Percentiles rank a stretch among this genome's conserved stretches.
phyloP scores from a whole-genome alignment of 92 coral and sea anemone species.

The Bergia sp. region DNA sequence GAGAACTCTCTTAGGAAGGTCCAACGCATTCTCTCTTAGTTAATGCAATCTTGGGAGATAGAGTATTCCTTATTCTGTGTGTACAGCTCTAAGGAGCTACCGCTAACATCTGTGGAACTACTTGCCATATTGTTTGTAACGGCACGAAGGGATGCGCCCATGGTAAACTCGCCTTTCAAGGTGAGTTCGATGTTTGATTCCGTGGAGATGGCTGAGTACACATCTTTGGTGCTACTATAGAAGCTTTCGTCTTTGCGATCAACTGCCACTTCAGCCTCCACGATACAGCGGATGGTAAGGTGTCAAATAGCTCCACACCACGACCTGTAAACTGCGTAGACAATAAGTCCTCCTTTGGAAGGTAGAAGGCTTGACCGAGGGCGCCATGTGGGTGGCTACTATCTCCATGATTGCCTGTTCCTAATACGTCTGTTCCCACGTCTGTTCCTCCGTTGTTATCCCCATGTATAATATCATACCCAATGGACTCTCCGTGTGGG shows the following conservation, averaged over 20 bases:
- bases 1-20: slow-evolving; percentile 48
- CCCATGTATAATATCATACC: not conserved
- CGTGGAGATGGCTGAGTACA: slow-evolving; percentile 59
- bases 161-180: slow-evolving; percentile 48
- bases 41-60: slow-evolving; percentile 65
- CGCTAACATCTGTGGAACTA: slow-evolving; percentile 46
- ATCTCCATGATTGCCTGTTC: not conserved
- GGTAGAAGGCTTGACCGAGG: slow-evolving; percentile 13
- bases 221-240: slow-evolving; percentile 55
- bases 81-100: slow-evolving; percentile 53
- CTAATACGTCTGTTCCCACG: not conserved
- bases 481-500: not conserved
- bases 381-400: slow-evolving; percentile 17
- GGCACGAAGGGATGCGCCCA: slow-evolving; percentile 55
- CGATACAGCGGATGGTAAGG: slow-evolving; percentile 27
- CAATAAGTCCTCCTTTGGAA: slow-evolving; percentile 51
- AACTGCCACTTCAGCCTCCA: slow-evolving; percentile 4
- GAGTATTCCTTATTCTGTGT: slow-evolving; percentile 38
- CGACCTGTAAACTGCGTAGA: slow-evolving; percentile 42
- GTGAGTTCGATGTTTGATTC: slow-evolving; percentile 48
- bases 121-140: slow-evolving; percentile 60
- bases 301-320: slow-evolving; percentile 27
- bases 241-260: slow-evolving; percentile 54
- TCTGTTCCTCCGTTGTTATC: not conserved
- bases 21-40: slow-evolving; percentile 5